Percentiles rank a stretch among this genome's conserved stretches.
Conservation (phyloP, 1,140 invertebrate genomes). For the Linepithema humile region DNA sequence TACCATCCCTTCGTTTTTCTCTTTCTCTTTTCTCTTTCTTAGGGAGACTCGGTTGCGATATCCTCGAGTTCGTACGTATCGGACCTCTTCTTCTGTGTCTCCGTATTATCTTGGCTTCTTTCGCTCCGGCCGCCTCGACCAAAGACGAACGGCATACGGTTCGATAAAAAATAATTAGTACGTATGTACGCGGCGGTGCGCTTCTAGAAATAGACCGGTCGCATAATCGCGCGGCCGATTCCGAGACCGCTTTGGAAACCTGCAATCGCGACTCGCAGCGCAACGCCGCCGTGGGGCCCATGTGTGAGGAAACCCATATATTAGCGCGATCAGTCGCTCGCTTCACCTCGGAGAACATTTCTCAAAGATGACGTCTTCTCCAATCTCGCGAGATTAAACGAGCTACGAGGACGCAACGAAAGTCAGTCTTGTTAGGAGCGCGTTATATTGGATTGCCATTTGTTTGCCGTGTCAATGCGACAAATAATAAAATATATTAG, state of each 20-base stretch:
- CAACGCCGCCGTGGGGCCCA: background rate
- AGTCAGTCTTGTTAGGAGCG: background rate
- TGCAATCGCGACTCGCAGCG: slow-evolving; percentile 62
- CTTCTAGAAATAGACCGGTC: slow-evolving; percentile 81
- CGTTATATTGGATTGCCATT: too few relatives aligned
- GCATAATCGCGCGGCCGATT: slow-evolving; percentile 76
- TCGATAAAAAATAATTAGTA: slow-evolving; percentile 81
- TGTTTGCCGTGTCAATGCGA: background rate
- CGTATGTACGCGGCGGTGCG: slow-evolving; percentile 71
- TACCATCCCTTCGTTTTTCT: slow-evolving; percentile 1
- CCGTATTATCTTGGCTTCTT: slow-evolving; percentile 37
- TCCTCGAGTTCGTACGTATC: slow-evolving; percentile 3
- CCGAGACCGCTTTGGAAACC: slow-evolving; percentile 80
- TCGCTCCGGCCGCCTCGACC: slow-evolving; percentile 25
- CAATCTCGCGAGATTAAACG: background rate
- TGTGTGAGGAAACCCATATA: background rate
- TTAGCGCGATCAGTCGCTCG: slow-evolving; percentile 20
- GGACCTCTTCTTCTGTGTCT: slow-evolving; percentile 41
- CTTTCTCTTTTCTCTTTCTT: slow-evolving; percentile 6
- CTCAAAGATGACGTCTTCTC: background rate
- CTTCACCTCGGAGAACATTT: background rate
- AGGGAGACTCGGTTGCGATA: slow-evolving; percentile 33
- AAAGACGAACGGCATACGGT: slow-evolving; percentile 65
- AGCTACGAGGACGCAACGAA: background rate
- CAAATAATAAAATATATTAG: background rate